Evolutionary conservation across 2,797 vertebrate genomes (phyloP).

Genomic region (Hozukius guyotensis): DNA sequence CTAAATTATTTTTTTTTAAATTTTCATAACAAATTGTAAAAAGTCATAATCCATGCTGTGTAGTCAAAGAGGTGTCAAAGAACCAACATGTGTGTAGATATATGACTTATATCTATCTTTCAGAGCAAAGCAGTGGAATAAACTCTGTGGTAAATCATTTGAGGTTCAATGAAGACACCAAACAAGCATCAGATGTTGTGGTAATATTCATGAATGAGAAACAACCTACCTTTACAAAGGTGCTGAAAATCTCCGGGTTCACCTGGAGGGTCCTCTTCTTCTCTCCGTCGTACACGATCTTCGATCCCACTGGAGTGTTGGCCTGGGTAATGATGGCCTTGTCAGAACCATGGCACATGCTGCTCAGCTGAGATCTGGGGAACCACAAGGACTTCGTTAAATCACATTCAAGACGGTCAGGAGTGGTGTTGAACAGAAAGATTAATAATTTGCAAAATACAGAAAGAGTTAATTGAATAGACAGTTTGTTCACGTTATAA

Average conservation of each 20-base stretch:
- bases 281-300: slow-evolving; percentile 89
- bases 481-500: neutral
- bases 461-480: neutral
- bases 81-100: too few species aligned
- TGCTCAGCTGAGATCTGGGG: slow-evolving; percentile 84
- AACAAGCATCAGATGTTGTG: neutral
- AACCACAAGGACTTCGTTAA: neutral
- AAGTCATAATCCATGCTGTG: too few species aligned
- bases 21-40: too few species aligned
- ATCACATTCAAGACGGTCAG: neutral
- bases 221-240: slow-evolving; percentile 85
- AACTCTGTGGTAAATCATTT: too few species aligned
- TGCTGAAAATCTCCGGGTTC: slow-evolving; percentile 85
- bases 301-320: slow-evolving; percentile 89
- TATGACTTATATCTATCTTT: too few species aligned
- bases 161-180: too few species aligned
- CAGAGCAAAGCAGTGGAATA: too few species aligned
- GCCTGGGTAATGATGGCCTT: slow-evolving; percentile 89
- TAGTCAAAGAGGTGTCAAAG: too few species aligned
- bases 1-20: too few species aligned
- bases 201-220: neutral
- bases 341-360: slow-evolving; percentile 85
- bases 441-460: neutral
- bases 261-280: slow-evolving; percentile 83
- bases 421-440: neutral